Percentiles rank a stretch among this genome's conserved stretches.
Conservation (phyloP, 1,140 invertebrate genomes). For the Mycetomoellerius zeteki region DNA sequence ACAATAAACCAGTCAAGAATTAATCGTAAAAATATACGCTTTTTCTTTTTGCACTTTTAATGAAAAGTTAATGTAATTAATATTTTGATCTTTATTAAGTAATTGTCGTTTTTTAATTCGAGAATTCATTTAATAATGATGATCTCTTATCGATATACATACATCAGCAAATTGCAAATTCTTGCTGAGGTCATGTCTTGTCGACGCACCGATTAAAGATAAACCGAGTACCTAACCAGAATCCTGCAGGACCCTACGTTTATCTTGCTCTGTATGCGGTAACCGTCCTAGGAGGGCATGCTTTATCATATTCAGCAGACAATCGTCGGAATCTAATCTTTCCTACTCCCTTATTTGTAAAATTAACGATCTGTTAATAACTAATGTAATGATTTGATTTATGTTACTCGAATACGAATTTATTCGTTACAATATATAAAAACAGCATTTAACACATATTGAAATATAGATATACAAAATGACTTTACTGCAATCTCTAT, state of each 20-base stretch:
- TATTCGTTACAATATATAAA: neutral
- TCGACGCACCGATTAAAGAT: conserved; percentile 63
- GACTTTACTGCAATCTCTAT: neutral
- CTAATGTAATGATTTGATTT: conserved; percentile 45
- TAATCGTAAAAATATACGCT: neutral
- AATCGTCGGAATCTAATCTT: conserved; percentile 53
- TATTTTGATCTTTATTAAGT: neutral
- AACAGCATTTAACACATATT: neutral
- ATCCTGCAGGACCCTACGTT: conserved; percentile 37
- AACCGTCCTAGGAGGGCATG: conserved; percentile 45
- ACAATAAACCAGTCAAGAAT: neutral
- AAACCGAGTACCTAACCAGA: conserved; percentile 57
- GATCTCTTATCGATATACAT: neutral
- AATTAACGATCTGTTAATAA: conserved; percentile 59
- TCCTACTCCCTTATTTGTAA: conserved; percentile 6
- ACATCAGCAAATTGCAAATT: conserved; percentile 32
- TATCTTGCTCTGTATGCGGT: conserved; percentile 55
- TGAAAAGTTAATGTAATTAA: neutral
- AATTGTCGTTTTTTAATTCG: neutral
- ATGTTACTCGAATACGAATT: neutral
- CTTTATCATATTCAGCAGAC: conserved; percentile 65
- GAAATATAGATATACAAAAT: neutral
- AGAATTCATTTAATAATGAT: conserved; percentile 26
- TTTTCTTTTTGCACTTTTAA: neutral
- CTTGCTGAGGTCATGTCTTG: conserved; percentile 44